These are phyloP conservation scores for Oligia fasciuncula DNA, from an alignment of 2,888 invertebrate species.

Conservation along the genomic window DNA sequence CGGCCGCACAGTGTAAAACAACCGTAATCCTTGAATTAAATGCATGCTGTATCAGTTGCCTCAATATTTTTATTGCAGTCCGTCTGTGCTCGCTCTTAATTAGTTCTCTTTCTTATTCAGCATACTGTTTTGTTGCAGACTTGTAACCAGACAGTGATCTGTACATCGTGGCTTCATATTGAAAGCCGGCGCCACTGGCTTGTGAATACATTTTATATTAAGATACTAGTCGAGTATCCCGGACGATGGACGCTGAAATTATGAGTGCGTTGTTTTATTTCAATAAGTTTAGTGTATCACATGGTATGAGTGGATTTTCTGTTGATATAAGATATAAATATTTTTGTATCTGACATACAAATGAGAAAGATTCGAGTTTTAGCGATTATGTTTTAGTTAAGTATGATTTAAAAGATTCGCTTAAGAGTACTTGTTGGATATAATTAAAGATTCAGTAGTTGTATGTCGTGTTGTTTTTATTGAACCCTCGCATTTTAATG, in stretches of 20 bases:
- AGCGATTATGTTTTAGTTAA: constrained; percentile 87
- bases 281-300: constrained; percentile 82
- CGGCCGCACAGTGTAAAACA: neutral
- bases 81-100: constrained; percentile 6
- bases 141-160: constrained; percentile 79
- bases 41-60: neutral
- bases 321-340: constrained; percentile 87
- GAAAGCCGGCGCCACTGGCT: constrained; percentile 80
- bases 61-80: neutral
- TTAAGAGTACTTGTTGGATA: constrained; percentile 89
- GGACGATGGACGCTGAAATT: constrained; percentile 79
- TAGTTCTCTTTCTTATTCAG: constrained; percentile 35
- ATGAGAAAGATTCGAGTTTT: constrained; percentile 80
- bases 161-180: constrained; percentile 83
- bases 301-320: constrained; percentile 86
- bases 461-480: constrained; percentile 70
- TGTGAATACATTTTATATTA: constrained; percentile 84
- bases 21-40: neutral
- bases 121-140: constrained; percentile 77
- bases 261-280: constrained; percentile 79
- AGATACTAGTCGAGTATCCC: constrained; percentile 79
- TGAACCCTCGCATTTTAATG: constrained; percentile 53
- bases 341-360: constrained; percentile 87
- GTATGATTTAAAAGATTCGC: constrained; percentile 84
- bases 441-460: constrained; percentile 88